These are phyloP conservation scores for Perca schrenkii DNA, from an alignment of 2,113 vertebrate species.

Conservation along the genomic window DNA sequence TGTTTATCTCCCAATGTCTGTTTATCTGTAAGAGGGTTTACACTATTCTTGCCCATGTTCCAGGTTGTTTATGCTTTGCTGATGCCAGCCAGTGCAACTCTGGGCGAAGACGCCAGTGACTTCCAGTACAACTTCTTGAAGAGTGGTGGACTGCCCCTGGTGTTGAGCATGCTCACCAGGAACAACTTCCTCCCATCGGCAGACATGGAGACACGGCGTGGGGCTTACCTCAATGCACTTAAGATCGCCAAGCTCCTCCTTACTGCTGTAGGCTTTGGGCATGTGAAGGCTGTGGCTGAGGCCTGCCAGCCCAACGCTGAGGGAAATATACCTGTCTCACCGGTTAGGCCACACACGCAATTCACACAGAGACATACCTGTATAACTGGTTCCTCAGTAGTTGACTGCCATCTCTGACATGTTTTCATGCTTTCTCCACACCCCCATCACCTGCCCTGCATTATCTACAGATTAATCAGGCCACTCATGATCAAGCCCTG, in stretches of 20 bases:
- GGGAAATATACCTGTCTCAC: slow-evolving; percentile 92
- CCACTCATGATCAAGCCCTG: slow-evolving; percentile 97
- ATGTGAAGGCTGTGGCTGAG: slow-evolving; percentile 96
- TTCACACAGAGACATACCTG: slow-evolving; percentile 10
- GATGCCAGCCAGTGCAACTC: slow-evolving; percentile 97
- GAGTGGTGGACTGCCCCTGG: slow-evolving; percentile 96
- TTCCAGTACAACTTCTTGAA: slow-evolving; percentile 99
- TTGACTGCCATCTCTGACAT: background rate
- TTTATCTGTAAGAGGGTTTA: background rate
- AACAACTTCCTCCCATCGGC: slow-evolving; percentile 99
- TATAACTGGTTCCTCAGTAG: slow-evolving; percentile 11
- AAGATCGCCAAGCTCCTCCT: slow-evolving; percentile 98
- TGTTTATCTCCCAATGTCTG: background rate
- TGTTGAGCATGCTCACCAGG: slow-evolving; percentile 98
- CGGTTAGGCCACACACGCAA: slow-evolving; percentile 83
- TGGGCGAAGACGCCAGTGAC: slow-evolving; percentile 97
- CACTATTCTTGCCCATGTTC: slow-evolving; percentile 3
- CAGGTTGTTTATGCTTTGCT: slow-evolving; percentile 99
- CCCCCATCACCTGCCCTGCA: background rate
- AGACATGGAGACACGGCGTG: slow-evolving; percentile 98
- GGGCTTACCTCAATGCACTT: slow-evolving; percentile 97
- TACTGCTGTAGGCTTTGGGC: slow-evolving; percentile 97
- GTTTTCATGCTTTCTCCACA: slow-evolving; percentile 17
- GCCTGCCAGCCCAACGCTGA: slow-evolving; percentile 95
- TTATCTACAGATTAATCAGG: slow-evolving; percentile 92